These are phyloP conservation scores for Gallinago nigripennis DNA, from an alignment of 2,797 vertebrate genomes.

Conservation along the genomic window DNA sequence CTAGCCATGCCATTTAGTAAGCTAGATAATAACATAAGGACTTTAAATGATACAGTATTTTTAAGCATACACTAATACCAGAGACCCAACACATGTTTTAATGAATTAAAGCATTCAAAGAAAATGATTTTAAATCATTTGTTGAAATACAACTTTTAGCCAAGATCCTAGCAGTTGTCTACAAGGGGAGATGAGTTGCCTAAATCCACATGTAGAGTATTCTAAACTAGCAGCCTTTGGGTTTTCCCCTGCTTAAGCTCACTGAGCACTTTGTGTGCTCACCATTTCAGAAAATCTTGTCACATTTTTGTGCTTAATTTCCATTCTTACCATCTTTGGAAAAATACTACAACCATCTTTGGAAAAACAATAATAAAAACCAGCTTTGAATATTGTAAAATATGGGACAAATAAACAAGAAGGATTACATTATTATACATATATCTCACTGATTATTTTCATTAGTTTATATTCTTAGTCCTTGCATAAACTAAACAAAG, in stretches of 20 bases:
- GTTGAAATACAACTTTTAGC: neutral
- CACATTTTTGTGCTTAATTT: neutral
- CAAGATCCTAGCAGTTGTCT: neutral
- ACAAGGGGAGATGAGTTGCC: neutral
- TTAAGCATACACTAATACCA: neutral
- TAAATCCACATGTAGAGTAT: neutral
- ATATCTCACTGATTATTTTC: neutral
- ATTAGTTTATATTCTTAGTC: neutral
- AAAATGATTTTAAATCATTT: neutral
- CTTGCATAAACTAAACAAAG: neutral
- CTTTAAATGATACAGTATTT: neutral
- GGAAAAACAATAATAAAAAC: neutral
- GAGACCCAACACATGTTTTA: neutral
- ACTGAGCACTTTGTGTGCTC: accelerated
- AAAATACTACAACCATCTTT: neutral
- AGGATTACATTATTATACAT: neutral
- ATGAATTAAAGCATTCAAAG: neutral
- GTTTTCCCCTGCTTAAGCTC: neutral
- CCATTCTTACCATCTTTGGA: neutral
- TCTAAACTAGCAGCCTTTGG: neutral
- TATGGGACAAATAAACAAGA: neutral
- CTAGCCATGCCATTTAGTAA: neutral
- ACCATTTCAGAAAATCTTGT: neutral
- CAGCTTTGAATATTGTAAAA: neutral
- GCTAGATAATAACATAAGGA: neutral